Base-by-base conservation (phyloP, 1,140 invertebrate species). In the Brachystomella parvula region DNA sequence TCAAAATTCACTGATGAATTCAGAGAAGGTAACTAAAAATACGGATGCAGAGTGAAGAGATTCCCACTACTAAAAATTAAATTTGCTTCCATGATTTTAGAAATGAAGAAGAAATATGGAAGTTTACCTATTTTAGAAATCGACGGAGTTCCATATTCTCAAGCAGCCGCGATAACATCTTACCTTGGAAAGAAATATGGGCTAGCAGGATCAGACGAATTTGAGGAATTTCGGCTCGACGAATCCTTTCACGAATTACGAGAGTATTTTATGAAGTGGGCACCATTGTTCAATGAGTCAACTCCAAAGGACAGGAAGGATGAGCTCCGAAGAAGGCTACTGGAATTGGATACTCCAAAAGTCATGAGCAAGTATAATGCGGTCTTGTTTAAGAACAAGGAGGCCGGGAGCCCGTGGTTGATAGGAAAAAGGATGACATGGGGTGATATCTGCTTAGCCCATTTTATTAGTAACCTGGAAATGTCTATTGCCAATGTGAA, bases 91-190 rank as follows among this genome's bases (percentile, higher is more conserved):
- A 31, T 28, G 6, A 24, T 35, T 17, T 12, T 26, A 62, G 60
- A 62, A 24, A 6, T 62, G 15, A 35, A 35, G 6, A 3, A 39
- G 3, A 24, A 6, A n/a, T 65, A 63, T 56, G 58, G 58, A 30
- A 3, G 32, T 17, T 3, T 65, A 17, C 67, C 67, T 15, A 53
- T 61, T 3, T 39, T 68, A n/a, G 57, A 68, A 53, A 30, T 63
- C 19, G 67, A 65, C 24, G 63, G 44, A 17, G n/a, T 32, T 12
- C 24, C 24, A 15, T 33, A 30, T 9, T 21, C 49, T 3, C 63
- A 64, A 44, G 35, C 57, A 2, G 2, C 9, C 3, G 57, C 64
- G 3, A 65, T 65, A 3, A 3, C 3, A 3, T 2, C 28, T 12
- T 60, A 44, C 31, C 31, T 59, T 3, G 64, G 32, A 26, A 44